Percentiles rank a stretch among this genome's conserved stretches.
Evolutionary conservation across 2,113 vertebrate genomes (phyloP).

Genomic region (Camarhynchus parvulus): DNA sequence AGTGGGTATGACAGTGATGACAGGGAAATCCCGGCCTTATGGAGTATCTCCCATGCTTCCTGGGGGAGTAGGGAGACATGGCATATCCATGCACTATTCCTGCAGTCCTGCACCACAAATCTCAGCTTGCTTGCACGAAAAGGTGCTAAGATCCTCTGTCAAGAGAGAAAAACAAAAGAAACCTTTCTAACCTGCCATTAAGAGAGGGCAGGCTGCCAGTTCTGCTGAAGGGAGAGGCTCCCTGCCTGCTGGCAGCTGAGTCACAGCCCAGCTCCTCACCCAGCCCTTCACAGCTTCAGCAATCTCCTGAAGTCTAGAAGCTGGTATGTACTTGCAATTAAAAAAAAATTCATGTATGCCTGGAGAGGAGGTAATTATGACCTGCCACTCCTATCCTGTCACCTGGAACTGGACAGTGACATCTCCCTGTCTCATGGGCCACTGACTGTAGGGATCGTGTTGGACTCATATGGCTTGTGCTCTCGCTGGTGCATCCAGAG

Average conservation of each 20-base stretch:
- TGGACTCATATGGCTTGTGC: rapidly evolving
- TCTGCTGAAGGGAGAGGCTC: background rate
- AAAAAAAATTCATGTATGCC: background rate
- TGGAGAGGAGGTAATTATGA: background rate
- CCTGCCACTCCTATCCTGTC: background rate
- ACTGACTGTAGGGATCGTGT: background rate
- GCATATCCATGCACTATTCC: background rate
- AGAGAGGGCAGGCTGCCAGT: background rate
- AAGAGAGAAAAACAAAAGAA: background rate
- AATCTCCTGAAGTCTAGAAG: background rate
- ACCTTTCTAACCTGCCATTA: background rate
- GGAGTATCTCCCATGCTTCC: background rate
- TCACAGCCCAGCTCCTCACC: background rate
- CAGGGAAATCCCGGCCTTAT: background rate
- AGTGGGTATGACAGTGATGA: background rate
- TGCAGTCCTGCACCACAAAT: background rate
- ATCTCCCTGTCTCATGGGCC: background rate
- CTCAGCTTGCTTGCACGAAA: background rate
- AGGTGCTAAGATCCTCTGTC: background rate
- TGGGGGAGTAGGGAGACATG: background rate
- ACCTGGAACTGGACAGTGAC: background rate
- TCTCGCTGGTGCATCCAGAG: rapidly evolving
- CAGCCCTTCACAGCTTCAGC: background rate
- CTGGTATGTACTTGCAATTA: background rate
- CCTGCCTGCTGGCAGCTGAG: background rate